These are phyloP conservation scores for Sula dactylatra DNA, from an alignment of 2,113 vertebrate species.

Conservation along the genomic window DNA sequence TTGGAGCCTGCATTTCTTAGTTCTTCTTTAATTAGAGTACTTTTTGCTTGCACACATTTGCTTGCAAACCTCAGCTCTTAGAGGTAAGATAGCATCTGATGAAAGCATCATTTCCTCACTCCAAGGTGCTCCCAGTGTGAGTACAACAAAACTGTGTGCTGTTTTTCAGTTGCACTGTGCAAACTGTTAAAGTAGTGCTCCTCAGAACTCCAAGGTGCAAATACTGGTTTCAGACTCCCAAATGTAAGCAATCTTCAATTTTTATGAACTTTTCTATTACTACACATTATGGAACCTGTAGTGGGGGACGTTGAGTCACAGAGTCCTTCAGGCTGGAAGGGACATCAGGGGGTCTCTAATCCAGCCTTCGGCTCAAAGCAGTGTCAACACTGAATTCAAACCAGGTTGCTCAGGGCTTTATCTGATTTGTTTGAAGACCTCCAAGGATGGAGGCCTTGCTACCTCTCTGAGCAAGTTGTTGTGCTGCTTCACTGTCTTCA, in stretches of 20 bases:
- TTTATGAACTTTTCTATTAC: not conserved
- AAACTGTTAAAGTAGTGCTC: not conserved
- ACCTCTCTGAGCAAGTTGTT: not conserved
- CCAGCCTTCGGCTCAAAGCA: not conserved
- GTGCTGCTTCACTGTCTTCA: not conserved
- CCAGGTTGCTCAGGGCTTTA: not conserved
- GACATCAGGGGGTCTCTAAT: not conserved
- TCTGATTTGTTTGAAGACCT: not conserved
- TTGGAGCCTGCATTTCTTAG: not conserved
- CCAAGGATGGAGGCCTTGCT: not conserved
- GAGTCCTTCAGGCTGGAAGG: not conserved
- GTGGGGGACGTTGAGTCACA: accelerated
- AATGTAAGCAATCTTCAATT: not conserved
- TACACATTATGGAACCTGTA: not conserved
- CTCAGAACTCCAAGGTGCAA: not conserved
- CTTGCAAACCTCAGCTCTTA: not conserved
- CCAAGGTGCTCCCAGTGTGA: not conserved
- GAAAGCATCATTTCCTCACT: not conserved
- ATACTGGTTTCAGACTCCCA: not conserved
- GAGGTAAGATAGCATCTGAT: not conserved
- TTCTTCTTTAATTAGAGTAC: not conserved
- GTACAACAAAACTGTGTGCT: not conserved
- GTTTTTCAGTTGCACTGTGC: not conserved
- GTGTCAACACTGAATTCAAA: not conserved
- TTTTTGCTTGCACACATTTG: not conserved